phyloP scores from a whole-genome alignment of 2,888 invertebrate species.

The Drepanosiphum platanoidis region DNA sequence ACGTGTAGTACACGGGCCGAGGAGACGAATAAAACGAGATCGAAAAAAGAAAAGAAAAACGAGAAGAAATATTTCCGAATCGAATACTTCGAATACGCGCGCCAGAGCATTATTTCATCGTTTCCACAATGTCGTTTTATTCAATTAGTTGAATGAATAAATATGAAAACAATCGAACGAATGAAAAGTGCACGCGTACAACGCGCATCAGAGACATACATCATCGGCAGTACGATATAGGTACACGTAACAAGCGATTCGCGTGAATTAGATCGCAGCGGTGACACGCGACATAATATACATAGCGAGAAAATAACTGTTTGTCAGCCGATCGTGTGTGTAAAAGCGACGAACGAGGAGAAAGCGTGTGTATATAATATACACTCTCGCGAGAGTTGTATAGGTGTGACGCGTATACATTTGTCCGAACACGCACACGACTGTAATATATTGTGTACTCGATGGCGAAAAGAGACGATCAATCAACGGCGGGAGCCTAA shows the following conservation, averaged over 20 bases:
- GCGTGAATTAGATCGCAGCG: neutral
- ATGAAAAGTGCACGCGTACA: neutral
- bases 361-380: too few species aligned
- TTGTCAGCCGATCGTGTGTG: neutral
- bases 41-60: too few species aligned
- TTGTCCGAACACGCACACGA: neutral
- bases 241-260: neutral
- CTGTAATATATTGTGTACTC: neutral
- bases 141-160: too few species aligned
- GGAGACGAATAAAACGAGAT: too few species aligned
- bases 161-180: too few species aligned
- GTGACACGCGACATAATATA: neutral
- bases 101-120: too few species aligned
- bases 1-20: too few species aligned
- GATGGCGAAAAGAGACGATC: conserved; percentile 15
- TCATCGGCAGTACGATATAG: too few species aligned
- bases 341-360: neutral
- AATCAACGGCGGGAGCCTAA: conserved; percentile 38
- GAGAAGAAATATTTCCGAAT: too few species aligned
- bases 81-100: too few species aligned
- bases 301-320: conserved; percentile 1
- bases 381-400: too few species aligned
- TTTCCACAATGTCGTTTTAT: too few species aligned
- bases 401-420: neutral
- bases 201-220: neutral